Evolutionary conservation across 2,888 invertebrate species (phyloP), one percentile per base, ranked within the genome.

Genomic region (Pseudococcus jackbeardsleyi): DNA sequence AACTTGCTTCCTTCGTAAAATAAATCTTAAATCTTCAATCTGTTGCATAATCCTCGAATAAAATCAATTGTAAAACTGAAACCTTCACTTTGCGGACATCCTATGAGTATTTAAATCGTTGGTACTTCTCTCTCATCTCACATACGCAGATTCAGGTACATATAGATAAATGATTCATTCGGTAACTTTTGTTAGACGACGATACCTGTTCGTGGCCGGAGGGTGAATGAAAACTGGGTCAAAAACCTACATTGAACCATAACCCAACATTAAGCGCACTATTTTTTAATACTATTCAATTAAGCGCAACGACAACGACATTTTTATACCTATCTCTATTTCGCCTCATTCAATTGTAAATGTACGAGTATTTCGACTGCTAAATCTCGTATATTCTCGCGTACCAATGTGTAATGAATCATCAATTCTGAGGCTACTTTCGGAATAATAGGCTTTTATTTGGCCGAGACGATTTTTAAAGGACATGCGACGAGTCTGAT

Each of bases 201-300:
- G 79, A 82, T 82, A 82, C 79, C 79, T 82, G 46, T 42, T 46
- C n/a, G 46, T 82, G 33, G 79, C 79, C 79, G 79, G 42, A 82
- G 79, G 79, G 79, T 82, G 79, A 82, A 82, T 42, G 15, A 82
- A 82, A 82, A 82, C 79, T 82, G 79, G 79, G 79, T 82, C 79
- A 82, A 82, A 82, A 82, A 82, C 79, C 79, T 82, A 82, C 79
- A 82, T 82, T 82, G 79, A 82, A 82, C 79, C 79, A 82, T 82
- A 82, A 82, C 79, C 79, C 17, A 82, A 82, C 79, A 82, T 82
- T 82, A 82, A 46, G 46, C 79, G 79, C 46, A 82, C 79, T 82
- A 82, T 82, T 82, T 82, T 82, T 82, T 82, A 82, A 82, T 82
- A 82, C 79, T 82, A 82, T 82, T 82, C 79, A 82, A 82, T 82